Conservation (phyloP, 2,113 vertebrate genomes). For the Eptesicus fuscus region DNA sequence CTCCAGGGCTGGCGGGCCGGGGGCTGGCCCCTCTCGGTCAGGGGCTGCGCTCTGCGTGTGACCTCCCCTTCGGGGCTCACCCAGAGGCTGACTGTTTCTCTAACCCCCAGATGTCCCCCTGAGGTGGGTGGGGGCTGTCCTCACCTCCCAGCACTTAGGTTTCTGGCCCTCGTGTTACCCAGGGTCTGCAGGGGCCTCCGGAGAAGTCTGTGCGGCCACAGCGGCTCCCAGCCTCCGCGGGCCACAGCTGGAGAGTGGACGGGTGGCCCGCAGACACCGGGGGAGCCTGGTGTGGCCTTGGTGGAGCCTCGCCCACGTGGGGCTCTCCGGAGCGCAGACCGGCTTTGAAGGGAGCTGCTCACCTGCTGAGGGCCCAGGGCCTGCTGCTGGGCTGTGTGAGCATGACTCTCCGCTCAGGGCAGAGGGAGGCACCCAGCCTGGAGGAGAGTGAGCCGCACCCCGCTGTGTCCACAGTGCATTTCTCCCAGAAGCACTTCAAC, state of each 20-base stretch:
- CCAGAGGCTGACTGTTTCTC: neutral
- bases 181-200: neutral
- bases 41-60: neutral
- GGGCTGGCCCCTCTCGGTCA: neutral
- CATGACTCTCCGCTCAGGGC: neutral
- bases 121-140: no score
- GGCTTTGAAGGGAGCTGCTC: neutral
- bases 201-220: neutral
- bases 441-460: neutral
- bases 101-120: neutral
- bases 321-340: neutral
- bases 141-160: neutral
- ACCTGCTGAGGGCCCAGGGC: neutral
- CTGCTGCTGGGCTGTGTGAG: neutral
- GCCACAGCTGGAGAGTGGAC: neutral
- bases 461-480: neutral
- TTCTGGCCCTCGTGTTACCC: neutral
- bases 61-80: neutral
- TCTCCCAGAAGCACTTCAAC: neutral
- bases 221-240: neutral
- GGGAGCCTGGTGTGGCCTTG: no score
- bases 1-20: neutral
- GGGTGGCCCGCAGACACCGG: neutral
- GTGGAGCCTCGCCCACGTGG: neutral
- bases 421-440: neutral